phyloP scores from a whole-genome alignment of 2,888 invertebrate species.

The Chrysolina americana region DNA sequence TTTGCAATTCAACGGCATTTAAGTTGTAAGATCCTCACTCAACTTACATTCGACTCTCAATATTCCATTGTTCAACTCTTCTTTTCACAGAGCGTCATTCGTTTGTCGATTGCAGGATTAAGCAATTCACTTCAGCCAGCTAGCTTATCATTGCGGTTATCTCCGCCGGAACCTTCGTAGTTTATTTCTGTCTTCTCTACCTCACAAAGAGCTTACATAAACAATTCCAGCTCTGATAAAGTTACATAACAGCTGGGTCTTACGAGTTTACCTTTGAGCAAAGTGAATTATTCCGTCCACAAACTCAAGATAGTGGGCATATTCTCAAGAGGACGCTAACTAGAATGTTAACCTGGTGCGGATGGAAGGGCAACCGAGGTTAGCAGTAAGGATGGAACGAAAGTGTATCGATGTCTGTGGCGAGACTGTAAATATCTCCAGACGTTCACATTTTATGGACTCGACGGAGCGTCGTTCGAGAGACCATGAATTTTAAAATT shows the following conservation, averaged over 20 bases:
- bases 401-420: constrained; percentile 7
- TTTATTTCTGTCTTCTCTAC: constrained; percentile 4
- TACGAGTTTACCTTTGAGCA: constrained; percentile 29
- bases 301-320: neutral
- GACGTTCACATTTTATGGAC: neutral
- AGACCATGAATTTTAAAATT: constrained; percentile 19
- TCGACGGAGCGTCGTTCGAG: constrained; percentile 4
- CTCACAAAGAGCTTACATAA: constrained; percentile 19
- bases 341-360: constrained; percentile 17
- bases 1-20: too few species aligned
- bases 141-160: constrained; percentile 21
- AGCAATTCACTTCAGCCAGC: constrained; percentile 1
- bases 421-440: constrained; percentile 8
- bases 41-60: neutral
- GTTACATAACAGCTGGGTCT: constrained; percentile 17
- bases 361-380: constrained; percentile 7
- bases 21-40: neutral
- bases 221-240: constrained; percentile 21
- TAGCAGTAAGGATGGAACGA: neutral
- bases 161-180: neutral
- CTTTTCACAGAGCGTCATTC: neutral
- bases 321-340: constrained; percentile 10
- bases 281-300: constrained; percentile 31
- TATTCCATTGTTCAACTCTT: neutral
- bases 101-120: neutral